Evolutionary conservation across 2,888 invertebrate species (phyloP).

Genomic region (Rhagium mordax): DNA sequence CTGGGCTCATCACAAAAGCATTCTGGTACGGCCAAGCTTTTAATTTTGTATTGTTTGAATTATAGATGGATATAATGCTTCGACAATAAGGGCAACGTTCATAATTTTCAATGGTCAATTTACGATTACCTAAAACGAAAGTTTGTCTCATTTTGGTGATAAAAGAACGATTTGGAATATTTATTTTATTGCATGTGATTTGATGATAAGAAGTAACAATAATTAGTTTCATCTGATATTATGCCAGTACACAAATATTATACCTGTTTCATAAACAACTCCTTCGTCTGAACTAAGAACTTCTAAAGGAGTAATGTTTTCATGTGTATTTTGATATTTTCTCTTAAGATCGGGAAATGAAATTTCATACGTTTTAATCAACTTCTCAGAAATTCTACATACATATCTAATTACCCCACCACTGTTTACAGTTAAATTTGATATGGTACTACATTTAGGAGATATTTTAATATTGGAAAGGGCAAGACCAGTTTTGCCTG

Average conservation of each 20-base stretch:
- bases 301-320: conserved; percentile 49
- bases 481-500: conserved; percentile 80
- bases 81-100: conserved; percentile 82
- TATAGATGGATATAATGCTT: conserved; percentile 75
- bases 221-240: too few relatives aligned
- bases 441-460: conserved; percentile 45
- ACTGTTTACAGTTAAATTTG: conserved; percentile 34
- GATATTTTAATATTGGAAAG: conserved; percentile 73
- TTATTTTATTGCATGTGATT: too few relatives aligned
- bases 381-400: conserved; percentile 26
- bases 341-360: conserved; percentile 41
- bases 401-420: conserved; percentile 35
- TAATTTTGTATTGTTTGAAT: conserved; percentile 71
- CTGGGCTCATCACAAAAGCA: conserved; percentile 82
- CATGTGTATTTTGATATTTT: conserved; percentile 29
- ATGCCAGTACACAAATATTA: neutral
- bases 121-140: conserved; percentile 74
- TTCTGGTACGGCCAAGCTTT: conserved; percentile 75
- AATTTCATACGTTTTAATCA: conserved; percentile 44
- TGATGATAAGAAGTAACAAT: too few relatives aligned
- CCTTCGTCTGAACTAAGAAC: conserved; percentile 68
- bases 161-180: conserved; percentile 3
- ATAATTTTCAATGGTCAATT: conserved; percentile 80
- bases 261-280: conserved; percentile 65
- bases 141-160: neutral